Evolutionary conservation across 2,888 invertebrate species (phyloP), one percentile per base, ranked within the genome.

Genomic region (Girardia tigrina): DNA sequence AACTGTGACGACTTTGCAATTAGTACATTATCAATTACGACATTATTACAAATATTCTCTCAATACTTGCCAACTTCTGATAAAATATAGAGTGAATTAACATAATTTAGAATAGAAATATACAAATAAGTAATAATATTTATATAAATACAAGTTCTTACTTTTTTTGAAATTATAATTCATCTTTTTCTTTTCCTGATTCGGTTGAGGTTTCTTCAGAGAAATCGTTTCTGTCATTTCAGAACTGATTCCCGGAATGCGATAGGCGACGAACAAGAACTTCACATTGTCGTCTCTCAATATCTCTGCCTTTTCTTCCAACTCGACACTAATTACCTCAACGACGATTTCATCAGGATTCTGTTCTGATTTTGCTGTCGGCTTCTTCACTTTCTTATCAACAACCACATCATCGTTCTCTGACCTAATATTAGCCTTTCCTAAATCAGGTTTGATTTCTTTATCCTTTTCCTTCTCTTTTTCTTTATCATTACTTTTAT

Each of bases 151-250:
- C n/a, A n/a, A n/a, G n/a, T n/a, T n/a, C n/a, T n/a, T n/a, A 56
- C 56, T 56, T 56, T 56, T 56, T 56, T 56, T 56, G 23, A 56
- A 56, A n/a, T 56, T 56, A n/a, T 56, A 56, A 56, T 16, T 56
- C 56, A 56, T 56, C 23, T 4, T 56, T n/a, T 56, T 56, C 8
- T 12, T 56, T 56, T 56, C 56, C n/a, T 56, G 56, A n/a, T 56
- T 16, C 6, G 23, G 20, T 12, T n/a, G 23, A 8, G 56, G 56
- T 56, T 56, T 56, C 56, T 56, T 4, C 23, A 56, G 23, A 4
- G 56, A 56, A 8, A 8, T 56, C 2, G 56, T 56, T n/a, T 56
- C 56, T 20, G 56, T 56, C n/a, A n/a, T 20, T 56, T 56, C 56
- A 6, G n/a, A n/a, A n/a, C 56, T 56, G 56, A 56, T 56, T 56